Evolutionary conservation across 2,113 vertebrate species (phyloP), one percentile per base, ranked within the genome.

Genomic region (Crocuta crocuta): DNA sequence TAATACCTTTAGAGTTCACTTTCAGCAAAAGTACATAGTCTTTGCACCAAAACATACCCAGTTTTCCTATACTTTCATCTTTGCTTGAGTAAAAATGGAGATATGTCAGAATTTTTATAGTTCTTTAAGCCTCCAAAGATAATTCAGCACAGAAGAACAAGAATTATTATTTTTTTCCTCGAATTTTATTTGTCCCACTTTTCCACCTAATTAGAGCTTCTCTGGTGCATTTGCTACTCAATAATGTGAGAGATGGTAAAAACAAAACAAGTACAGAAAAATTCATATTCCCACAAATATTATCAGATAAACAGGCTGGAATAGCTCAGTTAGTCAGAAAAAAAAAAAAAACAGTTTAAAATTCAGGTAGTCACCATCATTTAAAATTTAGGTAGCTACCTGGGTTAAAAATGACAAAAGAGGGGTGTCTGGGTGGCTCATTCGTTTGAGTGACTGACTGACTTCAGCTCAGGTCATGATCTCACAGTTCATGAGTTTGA

Each of bases 81-180:
- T 89, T 92, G 19, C 83, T 61, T 74, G 10, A 93, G 78, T 83
- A 85, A 61, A 89, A 53, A 48, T 68, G 8, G 21, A 88, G 19
- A 3, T 78, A 79, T 1, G 10, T 61, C 55, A 79, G 24, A 91
- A 86, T 31, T 97, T 92, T 76, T 74, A 53, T 58, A 84, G 78
- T 4, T 84, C 66, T 33, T 82, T 83, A 87, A 35, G 79, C 83
- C 55, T 89, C 53, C 21, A 91, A 94, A 93, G 58, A n/a, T 78
- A 55, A 80, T 55, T 74, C 15, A 84, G 55, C 48, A 74, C 53
- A 91, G 35, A 70, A 95, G 21, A 94, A 65, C 84, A 90, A 81
- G 26, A 96, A 74, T 86, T 33, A 12, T 7, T 61, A 21, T 85
- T 78, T 89, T 89, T 96, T 84, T 43, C 63, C 48, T 73, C 39